Conservation (phyloP, 2,888 invertebrate species). For the Cheilosia scutellata region DNA sequence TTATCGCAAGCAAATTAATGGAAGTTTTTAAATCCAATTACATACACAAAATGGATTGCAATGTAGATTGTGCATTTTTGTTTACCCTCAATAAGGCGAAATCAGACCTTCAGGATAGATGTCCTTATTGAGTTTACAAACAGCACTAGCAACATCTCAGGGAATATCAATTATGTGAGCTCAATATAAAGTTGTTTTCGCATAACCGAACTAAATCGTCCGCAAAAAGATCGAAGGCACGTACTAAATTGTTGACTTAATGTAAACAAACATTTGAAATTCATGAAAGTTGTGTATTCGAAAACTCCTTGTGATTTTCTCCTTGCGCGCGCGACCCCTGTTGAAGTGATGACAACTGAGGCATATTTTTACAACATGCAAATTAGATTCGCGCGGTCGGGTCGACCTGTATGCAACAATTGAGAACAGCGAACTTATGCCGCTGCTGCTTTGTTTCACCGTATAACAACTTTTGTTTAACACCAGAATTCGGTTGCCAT, state of each 20-base stretch:
- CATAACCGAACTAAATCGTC: slow-evolving; percentile 21
- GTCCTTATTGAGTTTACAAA: background rate
- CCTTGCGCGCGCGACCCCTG: no score
- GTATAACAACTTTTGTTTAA: slow-evolving; percentile 29
- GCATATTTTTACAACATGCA: slow-evolving; percentile 43
- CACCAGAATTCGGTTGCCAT: slow-evolving; percentile 6
- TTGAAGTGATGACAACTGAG: background rate
- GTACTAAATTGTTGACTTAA: slow-evolving; percentile 31
- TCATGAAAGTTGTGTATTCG: slow-evolving; percentile 51
- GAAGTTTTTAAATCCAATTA: slow-evolving; percentile 10
- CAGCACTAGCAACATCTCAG: background rate
- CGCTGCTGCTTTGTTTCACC: slow-evolving; percentile 22
- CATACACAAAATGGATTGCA: no score
- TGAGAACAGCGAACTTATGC: slow-evolving; percentile 20
- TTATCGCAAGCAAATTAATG: slow-evolving; percentile 26
- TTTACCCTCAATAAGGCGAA: background rate
- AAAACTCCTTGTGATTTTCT: slow-evolving; percentile 17
- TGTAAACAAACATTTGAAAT: slow-evolving; percentile 51
- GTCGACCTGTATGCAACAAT: slow-evolving; percentile 15
- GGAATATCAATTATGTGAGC: slow-evolving; percentile 21
- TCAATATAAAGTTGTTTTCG: slow-evolving; percentile 13
- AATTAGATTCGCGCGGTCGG: slow-evolving; percentile 37
- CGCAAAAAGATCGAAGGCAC: slow-evolving; percentile 17
- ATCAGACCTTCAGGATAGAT: background rate
- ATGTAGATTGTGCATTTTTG: no score